phyloP scores from a whole-genome alignment of 2,888 invertebrate species.

The Melikaiella ostensackeni region DNA sequence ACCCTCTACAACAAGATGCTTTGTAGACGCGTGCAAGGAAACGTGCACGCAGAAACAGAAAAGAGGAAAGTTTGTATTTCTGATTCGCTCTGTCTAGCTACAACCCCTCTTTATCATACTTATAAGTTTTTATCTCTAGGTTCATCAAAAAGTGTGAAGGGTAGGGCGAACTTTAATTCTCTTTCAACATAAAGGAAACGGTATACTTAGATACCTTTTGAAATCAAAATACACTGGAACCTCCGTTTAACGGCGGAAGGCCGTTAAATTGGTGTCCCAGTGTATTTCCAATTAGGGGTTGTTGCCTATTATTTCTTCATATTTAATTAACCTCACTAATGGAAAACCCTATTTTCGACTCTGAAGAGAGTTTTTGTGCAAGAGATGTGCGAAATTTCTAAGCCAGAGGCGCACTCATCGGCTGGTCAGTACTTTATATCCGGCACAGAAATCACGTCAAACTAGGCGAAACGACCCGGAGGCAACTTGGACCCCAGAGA shows the following conservation, averaged over 20 bases:
- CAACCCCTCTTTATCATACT: neutral
- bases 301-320: neutral
- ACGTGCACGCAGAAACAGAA: constrained; percentile 9
- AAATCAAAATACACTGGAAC: no score
- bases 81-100: neutral
- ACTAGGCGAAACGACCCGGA: constrained; percentile 55
- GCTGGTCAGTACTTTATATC: constrained; percentile 63
- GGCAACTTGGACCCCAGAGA: constrained; percentile 47
- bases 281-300: neutral
- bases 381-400: constrained; percentile 9
- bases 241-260: no score
- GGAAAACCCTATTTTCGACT: neutral
- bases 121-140: neutral
- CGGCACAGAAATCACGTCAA: constrained; percentile 54
- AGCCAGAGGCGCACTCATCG: constrained; percentile 15
- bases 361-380: neutral
- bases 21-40: constrained; percentile 27
- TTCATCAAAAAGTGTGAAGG: neutral
- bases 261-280: no score
- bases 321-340: neutral
- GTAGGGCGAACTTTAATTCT: neutral
- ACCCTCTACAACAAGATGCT: constrained; percentile 11
- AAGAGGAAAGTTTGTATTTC: neutral
- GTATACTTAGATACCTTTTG: no score
- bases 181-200: no score